Conservation (phyloP, 2,888 invertebrate genomes). For the Tortricodes alternella region DNA sequence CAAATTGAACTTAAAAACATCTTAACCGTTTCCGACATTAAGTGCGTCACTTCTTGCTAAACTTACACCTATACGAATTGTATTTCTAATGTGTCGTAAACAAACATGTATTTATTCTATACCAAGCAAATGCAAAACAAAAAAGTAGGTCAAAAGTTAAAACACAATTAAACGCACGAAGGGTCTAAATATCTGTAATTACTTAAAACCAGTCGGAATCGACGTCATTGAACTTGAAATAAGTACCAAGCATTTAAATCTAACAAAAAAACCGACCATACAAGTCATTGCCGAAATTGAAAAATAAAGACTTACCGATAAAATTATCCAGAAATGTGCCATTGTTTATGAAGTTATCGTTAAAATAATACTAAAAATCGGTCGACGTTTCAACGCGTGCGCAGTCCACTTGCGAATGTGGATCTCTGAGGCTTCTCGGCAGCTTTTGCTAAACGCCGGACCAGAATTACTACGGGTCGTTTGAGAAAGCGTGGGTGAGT, state of each 20-base stretch:
- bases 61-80: no score
- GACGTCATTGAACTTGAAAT: neutral
- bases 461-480: slow-evolving; percentile 41
- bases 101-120: no score
- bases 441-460: slow-evolving; percentile 57
- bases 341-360: slow-evolving; percentile 37
- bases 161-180: neutral
- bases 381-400: slow-evolving; percentile 47
- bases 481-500: slow-evolving; percentile 40
- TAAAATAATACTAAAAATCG: neutral
- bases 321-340: slow-evolving; percentile 49
- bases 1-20: no score
- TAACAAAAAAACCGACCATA: neutral
- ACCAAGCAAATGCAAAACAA: neutral
- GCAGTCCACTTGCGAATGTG: slow-evolving; percentile 51
- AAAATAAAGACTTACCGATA: slow-evolving; percentile 49
- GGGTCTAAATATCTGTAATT: slow-evolving; percentile 1
- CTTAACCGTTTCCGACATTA: no score
- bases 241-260: neutral
- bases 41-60: no score
- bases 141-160: neutral
- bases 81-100: no score
- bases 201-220: neutral
- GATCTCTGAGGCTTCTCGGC: slow-evolving; percentile 44
- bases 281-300: neutral